phyloP scores from a whole-genome alignment of 1,140 invertebrate genomes.

The Drosophila burlai region DNA sequence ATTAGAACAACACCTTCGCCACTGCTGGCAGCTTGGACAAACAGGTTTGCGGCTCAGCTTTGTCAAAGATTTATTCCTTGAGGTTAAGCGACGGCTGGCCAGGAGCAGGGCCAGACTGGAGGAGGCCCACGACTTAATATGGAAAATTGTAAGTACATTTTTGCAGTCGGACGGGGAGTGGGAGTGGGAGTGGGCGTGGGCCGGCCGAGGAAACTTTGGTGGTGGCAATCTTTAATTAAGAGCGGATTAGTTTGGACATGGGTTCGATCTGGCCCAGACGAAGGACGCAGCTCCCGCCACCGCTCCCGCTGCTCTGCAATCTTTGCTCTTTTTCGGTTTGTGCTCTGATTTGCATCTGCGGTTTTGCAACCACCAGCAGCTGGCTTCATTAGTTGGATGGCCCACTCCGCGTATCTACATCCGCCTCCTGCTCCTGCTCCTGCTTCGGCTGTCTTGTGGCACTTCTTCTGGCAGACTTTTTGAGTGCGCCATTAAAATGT shows the following conservation, averaged over 20 bases:
- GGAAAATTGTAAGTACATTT: slow-evolving; percentile 75
- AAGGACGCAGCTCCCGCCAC: neutral
- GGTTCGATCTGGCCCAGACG: slow-evolving; percentile 72
- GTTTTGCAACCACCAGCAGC: slow-evolving; percentile 75
- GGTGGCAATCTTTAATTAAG: slow-evolving; percentile 84
- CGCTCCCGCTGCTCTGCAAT: slow-evolving; percentile 30
- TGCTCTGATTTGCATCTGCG: slow-evolving; percentile 80
- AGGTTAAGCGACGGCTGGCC: slow-evolving; percentile 73
- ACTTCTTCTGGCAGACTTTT: slow-evolving; percentile 70
- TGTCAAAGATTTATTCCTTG: slow-evolving; percentile 85
- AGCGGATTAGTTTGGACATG: slow-evolving; percentile 84
- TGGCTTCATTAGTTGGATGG: slow-evolving; percentile 74
- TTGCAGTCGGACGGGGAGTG: slow-evolving; percentile 3
- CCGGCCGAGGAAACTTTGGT: slow-evolving; percentile 18
- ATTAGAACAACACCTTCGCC: slow-evolving; percentile 75
- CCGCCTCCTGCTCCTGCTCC: neutral
- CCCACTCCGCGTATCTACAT: neutral
- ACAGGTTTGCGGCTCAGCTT: slow-evolving; percentile 80
- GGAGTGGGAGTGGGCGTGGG: no score
- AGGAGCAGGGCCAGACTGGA: neutral
- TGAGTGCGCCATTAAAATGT: slow-evolving; percentile 82
- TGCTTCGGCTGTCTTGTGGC: slow-evolving; percentile 8
- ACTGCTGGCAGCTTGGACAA: slow-evolving; percentile 62
- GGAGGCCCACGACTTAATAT: slow-evolving; percentile 56
- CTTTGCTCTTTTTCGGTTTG: slow-evolving; percentile 80